phyloP scores from a whole-genome alignment of 1,140 invertebrate genomes.

The Mesaphorura yosii region DNA sequence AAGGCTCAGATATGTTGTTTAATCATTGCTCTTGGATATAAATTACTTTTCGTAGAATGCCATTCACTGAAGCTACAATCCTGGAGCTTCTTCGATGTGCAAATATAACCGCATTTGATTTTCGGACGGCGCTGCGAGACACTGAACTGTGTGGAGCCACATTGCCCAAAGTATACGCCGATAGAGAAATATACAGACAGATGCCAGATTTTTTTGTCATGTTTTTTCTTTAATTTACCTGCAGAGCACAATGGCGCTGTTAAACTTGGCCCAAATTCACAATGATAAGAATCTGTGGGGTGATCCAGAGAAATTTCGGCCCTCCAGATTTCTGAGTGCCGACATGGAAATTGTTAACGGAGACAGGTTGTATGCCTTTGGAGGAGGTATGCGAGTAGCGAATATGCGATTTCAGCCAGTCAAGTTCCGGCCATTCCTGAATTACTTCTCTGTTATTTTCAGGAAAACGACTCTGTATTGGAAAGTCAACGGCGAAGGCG shows the following conservation, averaged over 20 bases:
- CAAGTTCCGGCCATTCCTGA: neutral
- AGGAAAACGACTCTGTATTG: conserved; percentile 7
- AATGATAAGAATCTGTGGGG: conserved; percentile 56
- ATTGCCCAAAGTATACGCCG: conserved; percentile 1
- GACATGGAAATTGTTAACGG: conserved; percentile 49
- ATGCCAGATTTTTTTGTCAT: neutral
- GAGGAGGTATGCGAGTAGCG: conserved; percentile 49
- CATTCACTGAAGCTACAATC: conserved; percentile 62
- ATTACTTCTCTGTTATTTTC: neutral
- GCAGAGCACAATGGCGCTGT: conserved; percentile 57
- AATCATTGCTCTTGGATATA: neutral
- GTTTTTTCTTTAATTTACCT: neutral
- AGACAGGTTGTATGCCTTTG: conserved; percentile 62
- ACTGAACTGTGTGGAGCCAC: conserved; percentile 44
- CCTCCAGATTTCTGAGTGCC: conserved; percentile 58
- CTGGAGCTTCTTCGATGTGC: conserved; percentile 63
- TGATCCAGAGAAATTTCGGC: conserved; percentile 58
- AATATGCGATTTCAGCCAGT: neutral
- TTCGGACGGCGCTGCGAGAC: conserved; percentile 57
- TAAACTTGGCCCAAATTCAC: conserved; percentile 62
- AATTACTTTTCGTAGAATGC: conserved; percentile 48
- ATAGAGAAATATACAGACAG: neutral
- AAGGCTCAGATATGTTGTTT: neutral
- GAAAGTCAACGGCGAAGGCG: neutral
- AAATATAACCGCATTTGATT: conserved; percentile 62